Evolutionary conservation across 2,113 vertebrate genomes (phyloP).

Genomic region (Ptilorrhoa leucosticta): DNA sequence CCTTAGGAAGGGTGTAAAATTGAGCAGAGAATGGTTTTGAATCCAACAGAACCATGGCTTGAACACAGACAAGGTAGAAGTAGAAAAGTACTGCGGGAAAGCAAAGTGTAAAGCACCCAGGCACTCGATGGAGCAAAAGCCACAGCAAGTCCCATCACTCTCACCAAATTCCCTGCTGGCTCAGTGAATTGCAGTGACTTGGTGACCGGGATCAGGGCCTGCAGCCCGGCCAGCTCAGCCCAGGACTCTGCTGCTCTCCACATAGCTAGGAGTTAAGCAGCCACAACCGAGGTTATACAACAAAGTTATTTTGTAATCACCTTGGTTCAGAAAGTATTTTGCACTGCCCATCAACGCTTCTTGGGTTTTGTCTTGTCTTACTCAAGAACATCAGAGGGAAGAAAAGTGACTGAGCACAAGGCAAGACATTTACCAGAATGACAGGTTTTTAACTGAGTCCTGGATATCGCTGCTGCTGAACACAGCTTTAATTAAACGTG

Average conservation of each 20-base stretch:
- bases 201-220: neutral
- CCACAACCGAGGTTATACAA: neutral
- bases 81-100: neutral
- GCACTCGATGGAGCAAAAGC: accelerated
- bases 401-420: neutral
- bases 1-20: neutral
- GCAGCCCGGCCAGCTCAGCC: neutral
- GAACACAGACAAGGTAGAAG: neutral
- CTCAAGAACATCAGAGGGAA: neutral
- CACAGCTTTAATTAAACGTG: neutral
- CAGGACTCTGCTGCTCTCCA: neutral
- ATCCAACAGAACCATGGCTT: neutral
- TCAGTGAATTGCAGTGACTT: neutral
- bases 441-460: neutral
- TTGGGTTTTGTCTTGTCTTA: neutral
- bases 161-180: neutral
- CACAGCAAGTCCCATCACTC: neutral
- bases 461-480: neutral
- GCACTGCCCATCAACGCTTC: accelerated
- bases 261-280: neutral
- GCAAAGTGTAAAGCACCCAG: neutral
- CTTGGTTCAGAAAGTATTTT: neutral
- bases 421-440: neutral
- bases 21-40: neutral
- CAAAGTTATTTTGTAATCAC: neutral